Base-by-base conservation (phyloP, 2,113 vertebrate genomes). In the Prunella fulvescens region DNA sequence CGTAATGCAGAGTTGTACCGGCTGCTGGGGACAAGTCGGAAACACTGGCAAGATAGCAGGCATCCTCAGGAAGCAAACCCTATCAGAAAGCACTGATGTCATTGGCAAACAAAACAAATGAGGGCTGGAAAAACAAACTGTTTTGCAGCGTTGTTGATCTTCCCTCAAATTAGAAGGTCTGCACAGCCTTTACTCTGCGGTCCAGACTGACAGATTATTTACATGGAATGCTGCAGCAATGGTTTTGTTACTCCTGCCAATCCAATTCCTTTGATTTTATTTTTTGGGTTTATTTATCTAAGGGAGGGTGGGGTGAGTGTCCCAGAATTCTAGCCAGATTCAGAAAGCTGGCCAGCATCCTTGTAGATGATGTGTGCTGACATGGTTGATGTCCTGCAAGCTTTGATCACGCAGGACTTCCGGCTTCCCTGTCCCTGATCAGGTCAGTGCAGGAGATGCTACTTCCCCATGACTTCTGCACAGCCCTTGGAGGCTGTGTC, bases 41-140 rank as follows among this genome's bases (percentile, higher is more conserved):
- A 98, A 93, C 35, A 10, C 96, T 92, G 90, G 95, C 81, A 90
- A 96, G 93, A 96, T 96, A 96, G 89, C 94, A 93, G 93, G 94
- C 93, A 97, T 98, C 95, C 97, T 95, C 92, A 96, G 96, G 96
- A 96, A 96, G 94, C 86, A 88, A 94, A 95, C 81, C 79, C 81
- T 93, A 96, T 92, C 93, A 84, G 88, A 87, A 92, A 97, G 91
- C 81, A 93, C 82, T 96, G 95, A 97, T 97, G 94, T 97, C 93
- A 96, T 61, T 92, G 83, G 96, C 96, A 96, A 94, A 96, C 88
- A 96, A 95, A 97, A 97, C 97, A 97, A 93, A 94, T 62, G 94
- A 94, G 56, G 3, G 2, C 78, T 88, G 86, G 94, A 96, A 97
- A 97, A 95, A 74, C 94, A 95, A 96, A 65, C 81, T 92, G 53